A percentile compares a stretch with the other conserved stretches of the same genome.
phyloP scores from a whole-genome alignment of 2,113 vertebrate species.

The Coptodon rendalli region DNA sequence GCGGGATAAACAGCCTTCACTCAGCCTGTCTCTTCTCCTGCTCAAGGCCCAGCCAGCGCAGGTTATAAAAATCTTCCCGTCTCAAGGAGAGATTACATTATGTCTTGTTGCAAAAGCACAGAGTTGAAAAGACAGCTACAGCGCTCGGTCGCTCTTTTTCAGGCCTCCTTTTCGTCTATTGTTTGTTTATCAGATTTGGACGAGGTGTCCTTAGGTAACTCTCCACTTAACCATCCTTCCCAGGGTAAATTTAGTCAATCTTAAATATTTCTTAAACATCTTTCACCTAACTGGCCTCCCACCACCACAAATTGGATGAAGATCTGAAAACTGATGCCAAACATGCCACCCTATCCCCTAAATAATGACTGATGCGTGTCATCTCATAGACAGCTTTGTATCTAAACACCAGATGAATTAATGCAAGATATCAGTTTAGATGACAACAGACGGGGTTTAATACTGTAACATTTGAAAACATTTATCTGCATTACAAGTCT shows the following conservation, averaged over 20 bases:
- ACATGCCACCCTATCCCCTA: neutral
- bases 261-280: neutral
- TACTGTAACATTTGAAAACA: neutral
- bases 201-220: slow-evolving; percentile 6
- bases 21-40: slow-evolving; percentile 58
- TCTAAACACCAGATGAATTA: neutral
- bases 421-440: neutral
- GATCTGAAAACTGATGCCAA: neutral
- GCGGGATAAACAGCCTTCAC: slow-evolving; percentile 67
- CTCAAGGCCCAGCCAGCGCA: slow-evolving; percentile 63
- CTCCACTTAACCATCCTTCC: neutral
- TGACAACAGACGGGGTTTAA: neutral
- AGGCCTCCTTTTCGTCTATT: slow-evolving; percentile 1
- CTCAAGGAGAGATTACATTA: slow-evolving; percentile 73
- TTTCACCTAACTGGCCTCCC: neutral
- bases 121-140: slow-evolving; percentile 46
- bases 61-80: slow-evolving; percentile 67
- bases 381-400: neutral
- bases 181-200: slow-evolving; percentile 29
- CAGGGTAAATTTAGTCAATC: neutral
- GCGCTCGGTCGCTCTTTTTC: slow-evolving; percentile 13
- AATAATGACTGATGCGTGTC: neutral
- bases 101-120: slow-evolving; percentile 66
- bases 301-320: neutral
- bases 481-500: neutral